Percentiles rank a stretch among this genome's conserved stretches.
These are phyloP conservation scores for Cepphus grylle DNA, from an alignment of 2,113 vertebrate species.

Conservation along the genomic window DNA sequence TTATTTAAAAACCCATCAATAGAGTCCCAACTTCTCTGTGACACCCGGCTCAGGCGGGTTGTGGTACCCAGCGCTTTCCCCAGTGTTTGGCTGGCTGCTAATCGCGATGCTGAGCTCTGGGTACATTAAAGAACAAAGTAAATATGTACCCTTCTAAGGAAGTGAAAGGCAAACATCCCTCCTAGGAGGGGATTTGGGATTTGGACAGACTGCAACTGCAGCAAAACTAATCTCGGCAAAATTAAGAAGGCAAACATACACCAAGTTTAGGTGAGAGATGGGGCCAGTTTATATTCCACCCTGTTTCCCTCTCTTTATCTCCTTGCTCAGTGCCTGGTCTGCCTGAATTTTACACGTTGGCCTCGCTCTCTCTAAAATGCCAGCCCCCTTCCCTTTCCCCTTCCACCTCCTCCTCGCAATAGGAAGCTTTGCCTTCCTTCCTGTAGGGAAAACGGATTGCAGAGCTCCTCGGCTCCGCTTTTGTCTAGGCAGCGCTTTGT, in stretches of 20 bases:
- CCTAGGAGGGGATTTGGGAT: neutral
- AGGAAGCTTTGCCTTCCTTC: conserved; percentile 39
- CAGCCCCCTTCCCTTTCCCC: neutral
- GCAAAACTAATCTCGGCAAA: neutral
- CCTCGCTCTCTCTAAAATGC: neutral
- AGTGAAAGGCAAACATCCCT: neutral
- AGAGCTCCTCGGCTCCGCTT: neutral
- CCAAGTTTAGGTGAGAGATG: neutral
- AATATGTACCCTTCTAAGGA: neutral
- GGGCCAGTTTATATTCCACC: neutral
- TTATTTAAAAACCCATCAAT: neutral
- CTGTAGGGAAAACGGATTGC: neutral
- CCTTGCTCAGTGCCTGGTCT: neutral
- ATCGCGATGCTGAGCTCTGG: neutral
- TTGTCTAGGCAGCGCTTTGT: neutral
- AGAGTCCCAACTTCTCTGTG: neutral
- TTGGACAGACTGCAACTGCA: neutral
- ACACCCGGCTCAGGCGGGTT: neutral
- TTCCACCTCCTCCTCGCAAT: neutral
- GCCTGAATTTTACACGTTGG: neutral
- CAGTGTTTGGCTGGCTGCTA: neutral
- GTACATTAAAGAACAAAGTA: neutral
- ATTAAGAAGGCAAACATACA: neutral
- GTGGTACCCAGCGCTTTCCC: neutral
- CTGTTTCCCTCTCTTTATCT: neutral